Conservation (phyloP, 2,888 invertebrate genomes). For the Sycophila texana region DNA sequence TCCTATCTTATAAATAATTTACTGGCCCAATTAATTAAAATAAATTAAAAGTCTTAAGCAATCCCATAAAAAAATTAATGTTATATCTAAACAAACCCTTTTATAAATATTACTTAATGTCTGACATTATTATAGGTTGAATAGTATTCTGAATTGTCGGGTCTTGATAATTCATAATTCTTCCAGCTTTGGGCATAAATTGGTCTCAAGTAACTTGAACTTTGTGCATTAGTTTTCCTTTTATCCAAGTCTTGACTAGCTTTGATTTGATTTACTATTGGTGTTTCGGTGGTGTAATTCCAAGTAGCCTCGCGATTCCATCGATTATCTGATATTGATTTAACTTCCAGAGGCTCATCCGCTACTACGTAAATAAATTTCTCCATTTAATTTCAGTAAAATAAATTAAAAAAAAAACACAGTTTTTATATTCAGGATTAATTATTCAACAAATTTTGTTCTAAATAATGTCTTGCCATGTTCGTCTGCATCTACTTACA, state of each 20-base stretch:
- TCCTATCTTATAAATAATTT: too few relatives aligned
- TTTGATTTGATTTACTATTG: conserved; percentile 14
- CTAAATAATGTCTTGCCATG: too few relatives aligned
- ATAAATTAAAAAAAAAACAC: not conserved
- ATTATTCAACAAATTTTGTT: too few relatives aligned
- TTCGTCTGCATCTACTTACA: too few relatives aligned
- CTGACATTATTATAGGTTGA: conserved; percentile 5
- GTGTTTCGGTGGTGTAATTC: conserved; percentile 31
- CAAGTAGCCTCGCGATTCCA: conserved; percentile 28
- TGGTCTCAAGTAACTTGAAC: conserved; percentile 17
- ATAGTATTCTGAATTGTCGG: conserved; percentile 6
- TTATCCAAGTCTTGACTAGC: conserved; percentile 34
- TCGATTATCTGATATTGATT: conserved; percentile 2
- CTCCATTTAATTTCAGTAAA: not conserved
- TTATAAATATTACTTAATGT: not conserved
- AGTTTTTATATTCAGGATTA: too few relatives aligned
- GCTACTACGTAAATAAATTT: not conserved
- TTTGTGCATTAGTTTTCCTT: conserved; percentile 12
- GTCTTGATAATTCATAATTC: conserved; percentile 57
- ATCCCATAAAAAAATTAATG: conserved; percentile 10
- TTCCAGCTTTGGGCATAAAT: conserved; percentile 62
- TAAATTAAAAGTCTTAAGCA: conserved; percentile 12
- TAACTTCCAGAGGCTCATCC: conserved; percentile 19
- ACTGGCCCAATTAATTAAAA: not conserved
- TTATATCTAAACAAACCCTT: not conserved